phyloP scores from a whole-genome alignment of 2,888 invertebrate genomes.

The Leptopilina myrica region DNA sequence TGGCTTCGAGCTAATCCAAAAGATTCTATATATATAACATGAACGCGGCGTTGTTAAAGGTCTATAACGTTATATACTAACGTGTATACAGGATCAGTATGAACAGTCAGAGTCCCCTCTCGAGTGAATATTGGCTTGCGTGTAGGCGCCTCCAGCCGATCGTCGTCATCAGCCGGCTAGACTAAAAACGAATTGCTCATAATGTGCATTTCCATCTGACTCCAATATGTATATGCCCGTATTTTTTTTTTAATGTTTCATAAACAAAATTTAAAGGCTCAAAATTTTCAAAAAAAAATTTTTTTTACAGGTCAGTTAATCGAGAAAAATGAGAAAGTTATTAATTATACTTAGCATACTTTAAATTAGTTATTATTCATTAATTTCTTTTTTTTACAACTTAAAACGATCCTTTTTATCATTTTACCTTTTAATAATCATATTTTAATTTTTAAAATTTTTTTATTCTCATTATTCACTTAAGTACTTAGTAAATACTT shows the following conservation, averaged over 20 bases:
- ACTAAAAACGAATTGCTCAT: not conserved
- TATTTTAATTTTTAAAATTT: too few relatives aligned
- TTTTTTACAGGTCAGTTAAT: too few relatives aligned
- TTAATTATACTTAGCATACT: too few relatives aligned
- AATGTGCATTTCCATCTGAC: not conserved
- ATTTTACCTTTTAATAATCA: too few relatives aligned
- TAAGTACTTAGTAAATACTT: too few relatives aligned
- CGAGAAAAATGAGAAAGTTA: not conserved
- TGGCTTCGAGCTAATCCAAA: constrained; percentile 52
- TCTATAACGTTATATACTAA: constrained; percentile 17
- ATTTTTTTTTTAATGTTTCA: not conserved
- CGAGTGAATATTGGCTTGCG: constrained; percentile 30
- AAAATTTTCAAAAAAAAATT: too few relatives aligned
- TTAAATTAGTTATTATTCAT: too few relatives aligned
- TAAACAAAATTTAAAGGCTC: too few relatives aligned
- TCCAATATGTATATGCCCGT: not conserved
- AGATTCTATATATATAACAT: constrained; percentile 46
- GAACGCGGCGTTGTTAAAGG: not conserved
- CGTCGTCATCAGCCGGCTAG: constrained; percentile 35
- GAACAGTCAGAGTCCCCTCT: constrained; percentile 18
- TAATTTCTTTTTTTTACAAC: too few relatives aligned
- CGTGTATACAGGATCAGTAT: constrained; percentile 28
- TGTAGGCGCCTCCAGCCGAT: constrained; percentile 51
- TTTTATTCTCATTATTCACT: too few relatives aligned
- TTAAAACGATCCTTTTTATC: too few relatives aligned